Evolutionary conservation across 2,888 invertebrate species (phyloP), one percentile per base, ranked within the genome.

Genomic region (Drosophila demipolita): DNA sequence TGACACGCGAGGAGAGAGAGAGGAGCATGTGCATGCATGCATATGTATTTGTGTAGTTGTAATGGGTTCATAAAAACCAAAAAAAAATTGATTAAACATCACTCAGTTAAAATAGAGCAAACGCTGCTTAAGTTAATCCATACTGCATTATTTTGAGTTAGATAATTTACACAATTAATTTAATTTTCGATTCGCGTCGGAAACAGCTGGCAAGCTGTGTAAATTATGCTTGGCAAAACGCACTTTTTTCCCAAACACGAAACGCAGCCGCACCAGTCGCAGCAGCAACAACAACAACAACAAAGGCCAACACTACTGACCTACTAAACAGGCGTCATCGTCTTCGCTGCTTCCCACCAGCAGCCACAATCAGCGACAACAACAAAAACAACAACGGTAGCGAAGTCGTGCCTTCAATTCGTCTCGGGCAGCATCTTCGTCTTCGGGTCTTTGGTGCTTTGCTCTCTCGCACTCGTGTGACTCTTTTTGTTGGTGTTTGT

Each of bases 261-360:
- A 74, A 53, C 69, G 42, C 58, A 63, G 58, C 45, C 52, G n/a
- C 42, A 60, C 38, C 58, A 63, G 58, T 40, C 52, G n/a, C 42
- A 60, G 42, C 53, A 61, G 49, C 54, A 33, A 26, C 54, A 62
- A 52, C 54, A 62, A 42, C 66, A 58, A 65, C 69, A 77, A 68
- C 73, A 74, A 73, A 70, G 68, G 60, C 77, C 66, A 82, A 91
- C 91, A 92, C 92, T 91, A 92, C 92, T 92, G 92, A 92, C 92
- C 92, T 91, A 92, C 92, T 91, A 92, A 92, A 80, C 73, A 64
- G 68, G 75, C 82, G 75, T 75, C 66, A 63, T 54, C 67, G 69
- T 64, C 66, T 67, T 76, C 66, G 63, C 35, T 66, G 65, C 81
- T 65, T 72, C 72, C 71, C 68, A 69, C 63, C 66, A 70, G 52